Evolutionary conservation across 2,113 vertebrate genomes (phyloP).

Genomic region (Melanostigma gelatinosum): DNA sequence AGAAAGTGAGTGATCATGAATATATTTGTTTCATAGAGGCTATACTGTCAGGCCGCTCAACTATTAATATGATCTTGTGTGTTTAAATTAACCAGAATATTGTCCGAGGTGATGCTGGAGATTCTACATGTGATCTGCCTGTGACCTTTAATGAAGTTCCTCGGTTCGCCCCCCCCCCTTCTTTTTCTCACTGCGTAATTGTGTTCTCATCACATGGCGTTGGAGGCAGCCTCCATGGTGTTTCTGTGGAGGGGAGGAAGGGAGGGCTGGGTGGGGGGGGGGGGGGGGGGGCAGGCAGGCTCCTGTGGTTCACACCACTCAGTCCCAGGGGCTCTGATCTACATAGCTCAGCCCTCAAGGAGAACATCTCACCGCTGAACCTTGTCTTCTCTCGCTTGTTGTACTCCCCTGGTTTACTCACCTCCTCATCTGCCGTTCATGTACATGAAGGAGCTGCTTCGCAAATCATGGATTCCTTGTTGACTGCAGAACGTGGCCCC

Average conservation of each 20-base stretch:
- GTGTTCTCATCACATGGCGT: background rate
- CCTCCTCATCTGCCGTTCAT: slow-evolving; percentile 4
- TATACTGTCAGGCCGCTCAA: background rate
- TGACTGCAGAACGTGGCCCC: slow-evolving; percentile 39
- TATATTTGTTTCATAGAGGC: slow-evolving; percentile 5
- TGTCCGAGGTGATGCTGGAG: background rate
- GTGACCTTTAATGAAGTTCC: slow-evolving; percentile 41
- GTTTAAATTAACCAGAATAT: background rate
- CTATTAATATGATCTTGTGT: slow-evolving; percentile 3
- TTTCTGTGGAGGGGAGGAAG: background rate
- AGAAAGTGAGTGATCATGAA: slow-evolving; percentile 10
- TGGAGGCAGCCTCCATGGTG: slow-evolving; percentile 18
- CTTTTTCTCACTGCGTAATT: background rate
- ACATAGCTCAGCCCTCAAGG: slow-evolving; percentile 62
- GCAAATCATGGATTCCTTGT: slow-evolving; percentile 62
- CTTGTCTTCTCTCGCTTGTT: background rate
- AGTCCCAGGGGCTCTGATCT: slow-evolving; percentile 65
- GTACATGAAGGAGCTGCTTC: slow-evolving; percentile 53
- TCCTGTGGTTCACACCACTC: slow-evolving; percentile 28
- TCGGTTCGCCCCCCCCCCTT: background rate
- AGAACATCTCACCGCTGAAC: slow-evolving; percentile 45
- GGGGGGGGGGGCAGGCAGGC: background rate
- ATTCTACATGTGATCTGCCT: background rate
- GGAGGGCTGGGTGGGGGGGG: background rate
- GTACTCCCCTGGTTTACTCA: slow-evolving; percentile 2